Conservation (phyloP, 2,888 invertebrate genomes). For the Cancer borealis region DNA sequence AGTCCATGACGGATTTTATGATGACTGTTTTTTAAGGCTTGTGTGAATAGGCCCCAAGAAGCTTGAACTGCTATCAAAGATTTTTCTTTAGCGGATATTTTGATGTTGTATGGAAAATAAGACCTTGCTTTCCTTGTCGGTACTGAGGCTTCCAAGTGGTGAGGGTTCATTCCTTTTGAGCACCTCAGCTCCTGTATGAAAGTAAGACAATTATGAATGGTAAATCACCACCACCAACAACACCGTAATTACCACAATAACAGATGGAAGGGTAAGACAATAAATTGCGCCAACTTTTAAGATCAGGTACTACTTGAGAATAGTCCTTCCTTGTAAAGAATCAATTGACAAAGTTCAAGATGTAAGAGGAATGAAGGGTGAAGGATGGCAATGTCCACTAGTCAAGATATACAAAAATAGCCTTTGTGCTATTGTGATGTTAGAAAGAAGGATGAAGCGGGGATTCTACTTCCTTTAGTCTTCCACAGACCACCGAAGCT, state of each 20-base stretch:
- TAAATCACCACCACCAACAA: not conserved
- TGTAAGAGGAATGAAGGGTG: not conserved
- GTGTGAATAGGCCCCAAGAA: not conserved
- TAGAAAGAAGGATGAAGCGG: not conserved
- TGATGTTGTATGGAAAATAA: not conserved
- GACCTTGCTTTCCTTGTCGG: not conserved
- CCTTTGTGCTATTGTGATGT: not conserved
- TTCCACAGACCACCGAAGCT: not conserved
- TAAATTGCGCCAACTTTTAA: not conserved
- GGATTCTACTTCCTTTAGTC: not conserved
- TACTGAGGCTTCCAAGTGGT: not conserved
- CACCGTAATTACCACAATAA: not conserved
- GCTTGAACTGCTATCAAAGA: not conserved
- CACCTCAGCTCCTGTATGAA: not conserved
- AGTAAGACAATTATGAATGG: not conserved
- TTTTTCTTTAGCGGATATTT: not conserved
- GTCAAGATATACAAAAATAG: not conserved
- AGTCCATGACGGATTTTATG: not conserved
- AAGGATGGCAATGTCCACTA: not conserved
- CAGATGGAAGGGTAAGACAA: not conserved
- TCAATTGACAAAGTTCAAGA: not conserved
- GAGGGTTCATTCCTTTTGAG: not conserved
- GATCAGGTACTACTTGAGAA: not conserved
- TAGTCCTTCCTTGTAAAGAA: not conserved
- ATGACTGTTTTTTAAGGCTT: not conserved